Conservation (phyloP, 2,113 vertebrate genomes). For the Gymnarchus niloticus region DNA sequence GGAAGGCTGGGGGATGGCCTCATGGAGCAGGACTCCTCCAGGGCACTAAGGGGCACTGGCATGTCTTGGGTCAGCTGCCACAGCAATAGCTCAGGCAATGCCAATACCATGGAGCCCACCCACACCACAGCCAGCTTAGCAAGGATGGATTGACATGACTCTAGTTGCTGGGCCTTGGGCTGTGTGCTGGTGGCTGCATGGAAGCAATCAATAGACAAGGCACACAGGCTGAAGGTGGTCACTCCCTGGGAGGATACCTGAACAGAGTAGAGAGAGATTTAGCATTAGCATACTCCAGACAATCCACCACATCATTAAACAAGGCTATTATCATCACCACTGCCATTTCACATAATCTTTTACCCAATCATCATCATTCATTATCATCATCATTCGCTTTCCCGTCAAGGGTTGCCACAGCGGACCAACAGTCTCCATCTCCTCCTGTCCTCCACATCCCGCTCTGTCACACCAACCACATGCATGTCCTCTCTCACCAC, state of each 20-base stretch:
- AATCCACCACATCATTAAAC: not conserved
- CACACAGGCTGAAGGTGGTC: conserved; percentile 91
- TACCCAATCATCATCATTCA: too few species aligned
- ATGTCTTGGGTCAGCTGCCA: conserved; percentile 76
- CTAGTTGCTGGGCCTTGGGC: conserved; percentile 65
- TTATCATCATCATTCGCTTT: too few species aligned
- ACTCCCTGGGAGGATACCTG: conserved; percentile 88
- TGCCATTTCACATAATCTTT: not conserved
- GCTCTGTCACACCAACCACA: too few species aligned
- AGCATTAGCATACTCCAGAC: not conserved
- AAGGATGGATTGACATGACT: conserved; percentile 84
- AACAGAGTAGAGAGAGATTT: not conserved
- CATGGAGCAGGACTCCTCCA: conserved; percentile 69
- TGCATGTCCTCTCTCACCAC: too few species aligned
- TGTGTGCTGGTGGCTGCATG: conserved; percentile 75
- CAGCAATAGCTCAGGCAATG: conserved; percentile 78
- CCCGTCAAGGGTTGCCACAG: too few species aligned
- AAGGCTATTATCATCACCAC: not conserved
- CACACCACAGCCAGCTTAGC: conserved; percentile 90
- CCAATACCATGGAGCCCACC: conserved; percentile 85
- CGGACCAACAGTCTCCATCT: too few species aligned
- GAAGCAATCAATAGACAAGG: conserved; percentile 90
- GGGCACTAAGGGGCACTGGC: not conserved
- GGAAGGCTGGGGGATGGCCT: conserved; percentile 72
- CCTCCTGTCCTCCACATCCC: too few species aligned